Base-by-base conservation (phyloP, 2,888 invertebrate species). In the Steinernema hermaphroditum region DNA sequence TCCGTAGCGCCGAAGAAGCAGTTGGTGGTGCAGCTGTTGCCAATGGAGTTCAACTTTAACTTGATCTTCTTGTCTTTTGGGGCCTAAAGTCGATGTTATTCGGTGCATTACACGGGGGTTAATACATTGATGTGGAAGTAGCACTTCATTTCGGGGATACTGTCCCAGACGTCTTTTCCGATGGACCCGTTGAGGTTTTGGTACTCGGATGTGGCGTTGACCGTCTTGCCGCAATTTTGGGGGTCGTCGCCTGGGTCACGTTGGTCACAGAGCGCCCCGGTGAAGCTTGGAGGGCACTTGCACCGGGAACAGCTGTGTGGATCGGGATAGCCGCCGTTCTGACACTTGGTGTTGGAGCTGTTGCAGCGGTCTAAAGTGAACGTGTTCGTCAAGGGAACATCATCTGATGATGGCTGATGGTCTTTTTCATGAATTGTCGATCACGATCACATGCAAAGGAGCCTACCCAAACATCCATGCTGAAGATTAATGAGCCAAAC, bases 281-380 rank as follows among this genome's bases (percentile, higher is more conserved):
- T 82, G 70, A 81, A 84, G 29, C 83, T 83, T 8, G 77, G 74
- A 9, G 84, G 84, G 68, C 84, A 84, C 22, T 81, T 77, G 57
- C 84, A 84, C 14, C 43, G 54, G 12, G 54, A 27, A 68, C 83
- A 84, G 69, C 80, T 76, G 37, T 81, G 57, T 6, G 83, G 80
- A 41, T 75, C 75, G 12, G 78, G 80, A 71, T 79, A 84, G 0
- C 84, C 84, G 0, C 84, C 83, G 72, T 84, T 84, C 70, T 71
- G 43, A 70, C 84, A 84, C n/a, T 62, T 12, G 19, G 75, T 76
- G 8, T 77, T 80, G 0, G 81, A 77, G 8, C 12, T 19, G 9
- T 24, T 24, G 44, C 46, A 68, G 19, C 29, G 43, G 8, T 44
- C 69, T 69, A 43, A 43, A 72, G 27, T 69, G n/a, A 50, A 34